A percentile compares a stretch with the other conserved stretches of the same genome.
phyloP scores from a whole-genome alignment of 2,888 invertebrate genomes.

The Minunthozetes semirufus region DNA sequence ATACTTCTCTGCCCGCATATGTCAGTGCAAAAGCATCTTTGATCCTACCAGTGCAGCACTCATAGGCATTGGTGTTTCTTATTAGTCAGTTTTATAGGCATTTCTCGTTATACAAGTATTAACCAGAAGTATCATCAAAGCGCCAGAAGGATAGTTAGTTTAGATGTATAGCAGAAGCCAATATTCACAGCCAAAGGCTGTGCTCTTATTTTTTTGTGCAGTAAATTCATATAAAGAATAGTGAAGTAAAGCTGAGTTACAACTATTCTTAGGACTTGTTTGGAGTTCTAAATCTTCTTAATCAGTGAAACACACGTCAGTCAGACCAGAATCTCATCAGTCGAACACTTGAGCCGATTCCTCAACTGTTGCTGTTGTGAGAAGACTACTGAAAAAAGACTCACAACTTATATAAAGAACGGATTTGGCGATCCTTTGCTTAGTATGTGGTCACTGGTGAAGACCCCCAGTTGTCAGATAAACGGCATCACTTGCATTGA shows the following conservation, averaged over 20 bases:
- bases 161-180: background rate
- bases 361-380: conserved; percentile 21
- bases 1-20: conserved; percentile 15
- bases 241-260: background rate
- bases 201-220: background rate
- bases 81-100: conserved; percentile 11
- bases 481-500: conserved; percentile 15
- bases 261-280: background rate
- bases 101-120: conserved; percentile 21
- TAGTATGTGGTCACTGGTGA: conserved; percentile 23
- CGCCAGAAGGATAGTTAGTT: conserved; percentile 13
- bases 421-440: conserved; percentile 12
- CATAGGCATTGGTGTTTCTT: conserved; percentile 13
- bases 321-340: conserved; percentile 24
- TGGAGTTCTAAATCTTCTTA: conserved; percentile 12
- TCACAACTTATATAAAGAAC: background rate
- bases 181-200: conserved; percentile 9
- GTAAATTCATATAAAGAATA: background rate
- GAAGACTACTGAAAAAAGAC: background rate
- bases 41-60: conserved; percentile 3
- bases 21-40: background rate
- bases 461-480: conserved; percentile 18
- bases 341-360: background rate
- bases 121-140: conserved; percentile 21
- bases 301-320: conserved; percentile 12